These are phyloP conservation scores for Cerastoderma edule DNA, from an alignment of 2,888 invertebrate genomes.

Conservation along the genomic window DNA sequence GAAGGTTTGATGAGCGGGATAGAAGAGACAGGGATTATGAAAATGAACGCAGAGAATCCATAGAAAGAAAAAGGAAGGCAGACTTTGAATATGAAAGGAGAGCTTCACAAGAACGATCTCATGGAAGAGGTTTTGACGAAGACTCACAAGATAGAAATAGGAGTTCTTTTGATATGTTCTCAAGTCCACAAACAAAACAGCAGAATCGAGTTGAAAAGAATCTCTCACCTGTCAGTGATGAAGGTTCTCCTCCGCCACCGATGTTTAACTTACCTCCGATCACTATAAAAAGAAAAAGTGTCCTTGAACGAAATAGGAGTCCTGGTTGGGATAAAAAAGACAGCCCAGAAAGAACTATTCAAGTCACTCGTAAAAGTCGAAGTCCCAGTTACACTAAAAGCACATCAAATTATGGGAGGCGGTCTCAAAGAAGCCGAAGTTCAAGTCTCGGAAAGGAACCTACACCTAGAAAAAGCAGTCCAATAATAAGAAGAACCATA, in stretches of 20 bases:
- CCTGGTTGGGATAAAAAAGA: constrained; percentile 49
- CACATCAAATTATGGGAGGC: constrained; percentile 30
- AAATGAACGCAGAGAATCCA: constrained; percentile 10
- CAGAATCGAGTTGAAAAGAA: constrained; percentile 27
- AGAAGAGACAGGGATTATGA: constrained; percentile 8
- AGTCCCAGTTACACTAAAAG: constrained; percentile 46
- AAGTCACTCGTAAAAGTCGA: constrained; percentile 35
- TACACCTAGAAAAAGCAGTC: constrained; percentile 26
- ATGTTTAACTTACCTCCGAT: constrained; percentile 59
- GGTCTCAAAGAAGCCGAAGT: constrained; percentile 33
- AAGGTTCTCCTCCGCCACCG: constrained; percentile 52
- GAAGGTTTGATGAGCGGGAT: constrained; percentile 18
- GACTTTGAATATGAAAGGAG: constrained; percentile 28
- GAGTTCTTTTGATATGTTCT: constrained; percentile 13
- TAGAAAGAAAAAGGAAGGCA: constrained; percentile 11
- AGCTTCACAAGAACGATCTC: constrained; percentile 6
- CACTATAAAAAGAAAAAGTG: constrained; percentile 48
- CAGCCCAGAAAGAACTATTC: constrained; percentile 42
- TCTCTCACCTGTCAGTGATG: constrained; percentile 56
- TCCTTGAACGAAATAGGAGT: constrained; percentile 48
- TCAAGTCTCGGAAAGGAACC: constrained; percentile 25
- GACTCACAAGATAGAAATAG: background rate
- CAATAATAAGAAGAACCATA: constrained; percentile 31
- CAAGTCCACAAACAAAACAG: background rate
- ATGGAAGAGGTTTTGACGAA: constrained; percentile 7